Conservation (phyloP, 2,888 invertebrate species). For the Harpagoxenus sublaevis region DNA sequence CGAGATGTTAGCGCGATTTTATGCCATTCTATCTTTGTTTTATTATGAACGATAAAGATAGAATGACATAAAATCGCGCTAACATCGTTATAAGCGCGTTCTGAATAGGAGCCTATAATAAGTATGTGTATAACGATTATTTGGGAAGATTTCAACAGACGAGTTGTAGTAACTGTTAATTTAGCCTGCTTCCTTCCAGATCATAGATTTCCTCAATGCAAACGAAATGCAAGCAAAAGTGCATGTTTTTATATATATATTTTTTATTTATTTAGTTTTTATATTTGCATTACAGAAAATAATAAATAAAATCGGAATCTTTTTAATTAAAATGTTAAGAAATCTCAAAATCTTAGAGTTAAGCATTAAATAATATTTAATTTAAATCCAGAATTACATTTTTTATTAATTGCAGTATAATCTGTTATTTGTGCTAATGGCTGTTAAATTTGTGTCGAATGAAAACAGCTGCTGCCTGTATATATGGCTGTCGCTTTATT, state of each 20-base stretch:
- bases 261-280: too few species aligned
- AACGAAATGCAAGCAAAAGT: background rate
- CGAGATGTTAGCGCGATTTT: too few species aligned
- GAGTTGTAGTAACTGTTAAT: background rate
- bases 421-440: background rate
- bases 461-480: background rate
- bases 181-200: background rate
- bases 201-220: background rate
- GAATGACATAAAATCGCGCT: too few species aligned
- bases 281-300: background rate
- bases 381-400: background rate
- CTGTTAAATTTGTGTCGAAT: background rate
- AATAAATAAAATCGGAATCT: background rate
- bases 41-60: too few species aligned
- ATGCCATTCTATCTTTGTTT: too few species aligned
- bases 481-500: too few species aligned
- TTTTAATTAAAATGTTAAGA: background rate
- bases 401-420: background rate
- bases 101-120: too few species aligned
- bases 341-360: background rate
- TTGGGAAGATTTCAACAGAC: background rate
- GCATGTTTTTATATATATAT: too few species aligned
- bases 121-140: background rate
- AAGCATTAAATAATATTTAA: background rate
- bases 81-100: too few species aligned